These are phyloP conservation scores for Trachelipus rathkii DNA, from an alignment of 1,140 invertebrate species.

Conservation along the genomic window DNA sequence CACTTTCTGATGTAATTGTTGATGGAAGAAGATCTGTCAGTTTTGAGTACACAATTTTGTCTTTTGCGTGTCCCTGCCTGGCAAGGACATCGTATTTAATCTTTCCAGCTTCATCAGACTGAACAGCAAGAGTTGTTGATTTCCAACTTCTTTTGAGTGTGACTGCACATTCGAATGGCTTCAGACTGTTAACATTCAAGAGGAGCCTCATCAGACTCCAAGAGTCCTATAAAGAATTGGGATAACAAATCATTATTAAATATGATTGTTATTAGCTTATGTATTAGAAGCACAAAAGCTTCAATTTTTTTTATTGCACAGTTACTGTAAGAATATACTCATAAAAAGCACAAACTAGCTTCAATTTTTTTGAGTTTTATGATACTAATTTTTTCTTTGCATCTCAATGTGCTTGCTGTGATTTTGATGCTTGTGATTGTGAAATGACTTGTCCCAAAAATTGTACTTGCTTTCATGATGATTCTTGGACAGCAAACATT, in stretches of 20 bases:
- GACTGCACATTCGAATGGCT: constrained; percentile 82
- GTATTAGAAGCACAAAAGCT: too few species aligned
- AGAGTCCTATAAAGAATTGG: constrained; percentile 60
- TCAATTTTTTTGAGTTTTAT: too few species aligned
- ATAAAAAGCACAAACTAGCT: too few species aligned
- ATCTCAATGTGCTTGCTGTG: constrained; percentile 87
- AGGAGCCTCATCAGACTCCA: constrained; percentile 70
- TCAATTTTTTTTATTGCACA: too few species aligned
- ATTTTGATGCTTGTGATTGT: constrained; percentile 88
- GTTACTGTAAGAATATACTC: too few species aligned
- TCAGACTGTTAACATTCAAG: constrained; percentile 73
- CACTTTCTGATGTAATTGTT: constrained; percentile 87
- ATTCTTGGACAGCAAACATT: constrained; percentile 85
- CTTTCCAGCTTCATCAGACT: constrained; percentile 87
- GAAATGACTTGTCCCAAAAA: constrained; percentile 90
- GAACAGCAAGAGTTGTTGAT: constrained; percentile 87
- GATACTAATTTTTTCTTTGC: too few species aligned
- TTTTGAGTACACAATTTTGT: constrained; percentile 96
- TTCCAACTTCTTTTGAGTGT: constrained; percentile 66
- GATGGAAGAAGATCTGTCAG: constrained; percentile 86
- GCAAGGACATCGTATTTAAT: constrained; percentile 96
- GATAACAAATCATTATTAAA: constrained; percentile 3
- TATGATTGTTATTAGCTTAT: constrained; percentile 7
- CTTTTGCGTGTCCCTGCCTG: constrained; percentile 88
- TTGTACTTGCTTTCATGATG: constrained; percentile 87